Percentiles rank a stretch among this genome's conserved stretches.
These are phyloP conservation scores for Mormyrops attenuatus DNA, from an alignment of 2,797 vertebrate species.

Conservation along the genomic window DNA sequence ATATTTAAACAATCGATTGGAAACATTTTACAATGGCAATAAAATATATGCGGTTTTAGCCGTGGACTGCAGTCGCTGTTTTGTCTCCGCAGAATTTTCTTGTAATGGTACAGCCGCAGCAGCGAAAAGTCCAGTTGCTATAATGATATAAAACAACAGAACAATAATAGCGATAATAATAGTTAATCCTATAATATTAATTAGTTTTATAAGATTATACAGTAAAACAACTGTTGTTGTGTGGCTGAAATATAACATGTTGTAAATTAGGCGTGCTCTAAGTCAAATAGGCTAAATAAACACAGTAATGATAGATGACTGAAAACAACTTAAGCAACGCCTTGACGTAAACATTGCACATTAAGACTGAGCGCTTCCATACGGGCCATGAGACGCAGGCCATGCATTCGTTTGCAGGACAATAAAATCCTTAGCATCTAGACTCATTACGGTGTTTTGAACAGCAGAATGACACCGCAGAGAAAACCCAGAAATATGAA, in stretches of 20 bases:
- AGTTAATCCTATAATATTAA: neutral
- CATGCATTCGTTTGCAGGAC: neutral
- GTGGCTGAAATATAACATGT: neutral
- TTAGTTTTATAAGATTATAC: neutral
- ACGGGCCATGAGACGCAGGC: neutral
- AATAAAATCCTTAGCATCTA: slow-evolving; percentile 9
- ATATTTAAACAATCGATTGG: slow-evolving; percentile 13
- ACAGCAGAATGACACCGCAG: neutral
- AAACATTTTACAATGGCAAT: slow-evolving; percentile 12
- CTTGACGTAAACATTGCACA: neutral
- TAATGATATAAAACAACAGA: neutral
- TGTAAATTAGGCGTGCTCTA: neutral
- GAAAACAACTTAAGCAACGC: slow-evolving; percentile 1
- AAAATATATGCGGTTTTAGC: slow-evolving; percentile 17
- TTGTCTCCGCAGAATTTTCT: neutral
- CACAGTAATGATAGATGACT: neutral
- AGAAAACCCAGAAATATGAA: slow-evolving; percentile 1
- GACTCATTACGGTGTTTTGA: neutral
- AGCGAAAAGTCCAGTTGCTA: neutral
- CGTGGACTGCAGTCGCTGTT: neutral
- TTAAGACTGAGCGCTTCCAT: neutral
- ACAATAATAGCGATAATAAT: neutral
- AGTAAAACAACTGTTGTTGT: neutral
- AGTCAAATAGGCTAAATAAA: neutral
- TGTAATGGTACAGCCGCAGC: neutral